These are phyloP conservation scores for Epirrhoe tristata DNA, from an alignment of 2,888 invertebrate genomes.

Conservation along the genomic window DNA sequence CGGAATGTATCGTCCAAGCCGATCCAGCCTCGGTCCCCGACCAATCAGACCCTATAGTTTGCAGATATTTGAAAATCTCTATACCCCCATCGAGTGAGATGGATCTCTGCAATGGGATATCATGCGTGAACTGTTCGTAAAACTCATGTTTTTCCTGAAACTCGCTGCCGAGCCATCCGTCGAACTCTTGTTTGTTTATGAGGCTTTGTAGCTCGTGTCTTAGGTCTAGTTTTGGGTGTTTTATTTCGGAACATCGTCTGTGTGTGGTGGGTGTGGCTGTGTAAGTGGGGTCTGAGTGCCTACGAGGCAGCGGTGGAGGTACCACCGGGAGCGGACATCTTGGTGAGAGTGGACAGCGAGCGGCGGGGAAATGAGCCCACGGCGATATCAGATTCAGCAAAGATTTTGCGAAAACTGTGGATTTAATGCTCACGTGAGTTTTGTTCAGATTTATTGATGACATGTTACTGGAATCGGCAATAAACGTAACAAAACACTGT, in stretches of 20 bases:
- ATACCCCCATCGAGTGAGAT: slow-evolving; percentile 74
- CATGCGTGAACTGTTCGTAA: slow-evolving; percentile 61
- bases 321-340: slow-evolving; percentile 87
- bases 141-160: slow-evolving; percentile 58
- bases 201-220: slow-evolving; percentile 70
- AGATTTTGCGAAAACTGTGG: slow-evolving; percentile 94
- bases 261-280: slow-evolving; percentile 41
- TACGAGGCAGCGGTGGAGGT: slow-evolving; percentile 75
- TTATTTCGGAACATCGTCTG: slow-evolving; percentile 60
- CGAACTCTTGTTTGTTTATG: slow-evolving; percentile 65
- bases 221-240: slow-evolving; percentile 62
- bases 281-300: slow-evolving; percentile 64
- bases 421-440: slow-evolving; percentile 33
- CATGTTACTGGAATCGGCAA: slow-evolving; percentile 3
- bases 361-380: slow-evolving; percentile 92
- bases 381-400: slow-evolving; percentile 91
- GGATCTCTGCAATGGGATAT: slow-evolving; percentile 69
- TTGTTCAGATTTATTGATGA: neutral
- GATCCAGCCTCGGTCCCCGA: slow-evolving; percentile 62
- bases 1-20: slow-evolving; percentile 67
- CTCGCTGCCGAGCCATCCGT: slow-evolving; percentile 70
- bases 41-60: slow-evolving; percentile 65
- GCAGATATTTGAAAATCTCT: slow-evolving; percentile 69
- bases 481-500: neutral
- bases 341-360: slow-evolving; percentile 90